These are phyloP conservation scores for Patiria miniata DNA, from an alignment of 35 echinoderm and acorn worm species.

Conservation along the genomic window DNA sequence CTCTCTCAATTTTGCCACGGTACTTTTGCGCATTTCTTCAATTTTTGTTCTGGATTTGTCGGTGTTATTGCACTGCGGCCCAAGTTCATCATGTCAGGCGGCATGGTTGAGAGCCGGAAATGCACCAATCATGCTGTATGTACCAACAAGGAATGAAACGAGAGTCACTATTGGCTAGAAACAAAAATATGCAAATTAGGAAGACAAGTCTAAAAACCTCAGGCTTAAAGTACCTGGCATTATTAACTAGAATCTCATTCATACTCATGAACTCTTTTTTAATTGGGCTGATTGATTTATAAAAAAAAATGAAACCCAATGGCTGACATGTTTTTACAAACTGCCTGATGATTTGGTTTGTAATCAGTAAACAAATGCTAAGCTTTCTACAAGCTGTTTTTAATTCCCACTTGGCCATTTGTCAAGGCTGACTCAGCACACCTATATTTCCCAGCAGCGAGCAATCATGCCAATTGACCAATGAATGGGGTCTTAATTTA, in stretches of 20 bases:
- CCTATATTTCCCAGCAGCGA: not conserved
- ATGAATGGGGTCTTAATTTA: constrained; percentile 12
- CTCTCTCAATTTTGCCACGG: constrained; percentile 24
- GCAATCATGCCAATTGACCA: constrained; percentile 27
- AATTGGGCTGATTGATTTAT: too few species aligned
- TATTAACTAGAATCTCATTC: not conserved
- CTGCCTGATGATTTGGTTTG: too few species aligned
- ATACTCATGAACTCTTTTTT: too few species aligned
- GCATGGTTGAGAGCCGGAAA: constrained; percentile 17
- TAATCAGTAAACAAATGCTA: too few species aligned
- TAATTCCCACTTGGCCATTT: too few species aligned
- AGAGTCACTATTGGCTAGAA: not conserved
- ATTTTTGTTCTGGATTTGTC: not conserved
- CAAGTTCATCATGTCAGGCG: constrained; percentile 24
- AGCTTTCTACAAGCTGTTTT: too few species aligned
- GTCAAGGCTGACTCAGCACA: too few species aligned
- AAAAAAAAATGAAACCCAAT: too few species aligned
- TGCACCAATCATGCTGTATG: constrained; percentile 20
- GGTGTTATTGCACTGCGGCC: not conserved
- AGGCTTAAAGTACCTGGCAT: constrained; percentile 17
- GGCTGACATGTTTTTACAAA: too few species aligned
- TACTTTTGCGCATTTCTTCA: constrained; percentile 23
- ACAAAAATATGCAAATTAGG: constrained; percentile 25
- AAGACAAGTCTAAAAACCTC: not conserved
- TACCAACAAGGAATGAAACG: not conserved